Evolutionary conservation across 2,888 invertebrate species (phyloP), one percentile per base, ranked within the genome.

Genomic region (Plebejus argus): DNA sequence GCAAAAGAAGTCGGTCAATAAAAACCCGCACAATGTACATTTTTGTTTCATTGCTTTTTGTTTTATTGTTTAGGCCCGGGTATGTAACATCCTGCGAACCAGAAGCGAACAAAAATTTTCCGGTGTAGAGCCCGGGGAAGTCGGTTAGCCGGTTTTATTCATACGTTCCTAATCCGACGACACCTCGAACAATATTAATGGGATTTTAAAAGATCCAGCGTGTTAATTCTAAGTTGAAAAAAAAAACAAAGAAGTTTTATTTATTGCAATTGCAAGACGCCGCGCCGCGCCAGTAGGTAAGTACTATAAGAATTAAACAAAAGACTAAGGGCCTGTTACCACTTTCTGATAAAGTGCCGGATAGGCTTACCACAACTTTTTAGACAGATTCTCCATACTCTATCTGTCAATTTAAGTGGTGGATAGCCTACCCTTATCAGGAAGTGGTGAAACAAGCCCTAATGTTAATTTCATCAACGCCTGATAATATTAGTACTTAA

Each of bases 131-230:
- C 20, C n/a, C 33, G 39, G 71, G 71, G 71, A 39, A 39, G 71
- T 39, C 39, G 71, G 71, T 71, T 71, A 66, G 66, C 66, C 66
- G 28, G 66, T 33, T 66, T 66, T 66, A 66, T 66, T 66, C 66
- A 66, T 12, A 66, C 61, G 12, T 33, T 33, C 66, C 66, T 66
- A 66, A 66, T 66, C 66, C 66, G 66, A 66, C 23, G 28, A 66
- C 66, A 33, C 66, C 66, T 66, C 28, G 28, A 15, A 33, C 28
- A 66, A 66, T 66, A 66, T 66, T 66, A 23, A 66, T 66, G 66
- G 66, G 66, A 66, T 66, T 66, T 66, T 66, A 66, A 66, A 66
- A 66, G 28, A 33, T 66, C 66, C 28, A 28, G 28, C 66, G 28
- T 33, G 66, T 33, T 12, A 66, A 66, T 66, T 66, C 28, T 66